A percentile compares a stretch with the other conserved stretches of the same genome.
Conservation (phyloP, 2,888 invertebrate species). For the Cotesia congregata region DNA sequence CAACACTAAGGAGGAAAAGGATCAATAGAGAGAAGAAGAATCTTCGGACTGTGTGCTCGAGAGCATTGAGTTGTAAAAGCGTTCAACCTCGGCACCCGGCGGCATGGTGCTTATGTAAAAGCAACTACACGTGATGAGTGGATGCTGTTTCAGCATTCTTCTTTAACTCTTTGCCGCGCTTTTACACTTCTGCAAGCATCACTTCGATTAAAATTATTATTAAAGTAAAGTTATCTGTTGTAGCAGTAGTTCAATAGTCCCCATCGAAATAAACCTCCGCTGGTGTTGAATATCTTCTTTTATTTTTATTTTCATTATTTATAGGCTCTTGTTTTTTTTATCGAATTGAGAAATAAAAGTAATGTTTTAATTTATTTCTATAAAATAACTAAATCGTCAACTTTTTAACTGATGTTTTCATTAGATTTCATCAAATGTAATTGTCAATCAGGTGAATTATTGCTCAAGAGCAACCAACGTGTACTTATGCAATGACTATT, state of each 20-base stretch:
- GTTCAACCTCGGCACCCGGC: conserved; percentile 67
- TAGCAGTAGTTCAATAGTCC: background rate
- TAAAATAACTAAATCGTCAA: too few species aligned
- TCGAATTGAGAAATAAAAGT: too few species aligned
- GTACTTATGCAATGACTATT: too few species aligned
- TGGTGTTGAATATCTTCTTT: too few species aligned
- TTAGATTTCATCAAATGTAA: too few species aligned
- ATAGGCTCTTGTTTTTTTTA: too few species aligned
- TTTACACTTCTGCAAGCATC: conserved; percentile 56
- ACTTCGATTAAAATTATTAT: conserved; percentile 5
- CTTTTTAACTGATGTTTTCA: too few species aligned
- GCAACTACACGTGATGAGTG: conserved; percentile 70
- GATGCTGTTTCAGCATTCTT: conserved; percentile 68
- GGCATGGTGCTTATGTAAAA: conserved; percentile 69
- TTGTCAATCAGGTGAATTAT: too few species aligned
- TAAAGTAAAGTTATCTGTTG: conserved; percentile 22
- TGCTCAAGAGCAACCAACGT: too few species aligned
- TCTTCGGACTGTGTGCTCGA: conserved; percentile 52
- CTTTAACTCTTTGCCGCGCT: conserved; percentile 65
- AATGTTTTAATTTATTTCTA: too few species aligned
- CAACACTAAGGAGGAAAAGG: conserved; percentile 39
- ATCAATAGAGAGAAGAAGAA: conserved; percentile 20
- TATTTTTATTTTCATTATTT: too few species aligned
- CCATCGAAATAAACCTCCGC: too few species aligned
- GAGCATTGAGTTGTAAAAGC: conserved; percentile 71